Evolutionary conservation across 2,888 invertebrate genomes (phyloP), one percentile per base, ranked within the genome.

Genomic region (Thymelicus acteon): DNA sequence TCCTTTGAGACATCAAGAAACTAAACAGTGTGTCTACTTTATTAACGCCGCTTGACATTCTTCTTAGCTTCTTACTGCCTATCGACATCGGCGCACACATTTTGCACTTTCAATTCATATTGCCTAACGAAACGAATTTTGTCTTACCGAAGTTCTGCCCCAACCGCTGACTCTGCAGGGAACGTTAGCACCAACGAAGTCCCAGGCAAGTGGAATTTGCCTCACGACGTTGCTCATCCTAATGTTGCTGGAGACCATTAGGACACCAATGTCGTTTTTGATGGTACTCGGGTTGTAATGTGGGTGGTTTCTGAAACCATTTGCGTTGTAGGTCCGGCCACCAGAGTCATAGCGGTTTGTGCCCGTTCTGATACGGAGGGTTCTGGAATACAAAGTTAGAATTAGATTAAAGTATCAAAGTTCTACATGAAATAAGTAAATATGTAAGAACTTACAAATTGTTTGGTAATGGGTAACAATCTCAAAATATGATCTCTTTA

Each of bases 291-390:
- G 24, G 78, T 0, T 67, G 79, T 88, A 89, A 77, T 85, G 67
- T 3, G 77, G 76, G 75, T 90, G 89, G 15, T 82, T 87, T 2
- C 84, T 80, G 80, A 84, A 83, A 52, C 87, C 81, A 0, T 75
- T 40, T n/a, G 86, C 6, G 8, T 71, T 5, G 78, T 82, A 82
- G 5, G 69, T 44, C 12, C 72, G 70, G 0, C 89, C 90, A 10
- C 88, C 90, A 5, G 69, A 70, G 78, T 83, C 85, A 87, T 87
- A 89, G 24, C 76, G 77, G 80, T 88, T 87, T 6, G 86, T 85
- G 72, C 88, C 88, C 1, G 86, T 83, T 2, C 78, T 82, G 0
- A 75, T 80, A 6, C 84, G 85, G 19, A 85, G 80, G n/a, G 78
- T 69, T 72, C 86, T 88, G 75, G 7, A 72, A 73, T 10, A 39